Evolutionary conservation across 2,888 invertebrate genomes (phyloP).

Genomic region (Cybosia mesomella): DNA sequence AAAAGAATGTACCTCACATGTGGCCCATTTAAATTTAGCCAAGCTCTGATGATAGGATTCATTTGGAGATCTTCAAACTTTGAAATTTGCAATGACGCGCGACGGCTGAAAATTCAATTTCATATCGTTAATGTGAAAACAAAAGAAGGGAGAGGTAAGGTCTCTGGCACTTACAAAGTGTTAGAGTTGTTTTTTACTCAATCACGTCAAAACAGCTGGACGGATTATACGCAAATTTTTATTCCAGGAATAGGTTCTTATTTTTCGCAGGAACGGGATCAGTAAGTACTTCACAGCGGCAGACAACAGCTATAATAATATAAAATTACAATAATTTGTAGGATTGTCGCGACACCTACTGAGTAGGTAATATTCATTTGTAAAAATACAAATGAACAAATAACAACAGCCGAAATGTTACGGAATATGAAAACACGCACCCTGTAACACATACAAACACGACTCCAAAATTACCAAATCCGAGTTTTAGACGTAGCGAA

Average conservation of each 20-base stretch:
- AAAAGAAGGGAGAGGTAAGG: too few relatives aligned
- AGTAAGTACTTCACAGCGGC: not conserved
- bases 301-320: not conserved
- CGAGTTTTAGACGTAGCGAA: slow-evolving; percentile 59
- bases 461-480: slow-evolving; percentile 52
- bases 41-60: too few relatives aligned
- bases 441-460: slow-evolving; percentile 24
- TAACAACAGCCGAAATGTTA: slow-evolving; percentile 9
- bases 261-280: too few relatives aligned
- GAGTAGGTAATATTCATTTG: not conserved
- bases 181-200: too few relatives aligned
- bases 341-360: not conserved
- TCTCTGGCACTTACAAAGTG: too few relatives aligned
- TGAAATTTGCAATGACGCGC: too few relatives aligned
- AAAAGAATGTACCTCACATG: too few relatives aligned
- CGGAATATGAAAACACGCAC: slow-evolving; percentile 15
- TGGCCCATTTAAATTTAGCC: too few relatives aligned
- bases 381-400: slow-evolving; percentile 19
- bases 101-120: too few relatives aligned
- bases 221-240: not conserved
- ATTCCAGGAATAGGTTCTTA: not conserved
- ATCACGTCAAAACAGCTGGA: too few relatives aligned
- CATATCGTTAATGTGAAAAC: too few relatives aligned
- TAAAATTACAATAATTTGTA: not conserved
- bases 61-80: too few relatives aligned